Evolutionary conservation across 37 sponge, comb jelly and placozoan species (phyloP).

Genomic region (Axinella damicornis): DNA sequence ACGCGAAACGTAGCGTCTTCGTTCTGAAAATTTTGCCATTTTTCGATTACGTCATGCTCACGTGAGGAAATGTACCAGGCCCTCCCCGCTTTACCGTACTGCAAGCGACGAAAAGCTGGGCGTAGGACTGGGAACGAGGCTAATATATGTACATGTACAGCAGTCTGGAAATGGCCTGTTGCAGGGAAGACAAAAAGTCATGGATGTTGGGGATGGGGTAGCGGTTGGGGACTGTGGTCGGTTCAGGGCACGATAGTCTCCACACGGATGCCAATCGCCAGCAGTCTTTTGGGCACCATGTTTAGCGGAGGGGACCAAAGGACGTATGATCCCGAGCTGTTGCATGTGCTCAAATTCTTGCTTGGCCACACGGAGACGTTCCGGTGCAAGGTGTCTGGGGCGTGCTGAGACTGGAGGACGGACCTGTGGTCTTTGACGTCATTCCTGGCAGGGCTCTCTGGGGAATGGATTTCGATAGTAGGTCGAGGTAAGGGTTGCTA

Average conservation of each 20-base stretch:
- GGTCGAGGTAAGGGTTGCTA: conserved; percentile 14
- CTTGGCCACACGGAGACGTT: conserved; percentile 24
- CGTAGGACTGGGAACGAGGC: too few relatives aligned
- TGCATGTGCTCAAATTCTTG: conserved; percentile 58
- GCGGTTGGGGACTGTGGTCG: conserved; percentile 32
- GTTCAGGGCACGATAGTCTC: conserved; percentile 61
- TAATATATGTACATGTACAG: too few relatives aligned
- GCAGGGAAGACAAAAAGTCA: conserved; percentile 30
- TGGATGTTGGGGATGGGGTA: conserved; percentile 55
- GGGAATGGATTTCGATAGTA: not conserved
- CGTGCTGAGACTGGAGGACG: conserved; percentile 55
- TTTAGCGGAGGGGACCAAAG: conserved; percentile 61
- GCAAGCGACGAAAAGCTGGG: too few relatives aligned
- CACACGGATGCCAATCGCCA: conserved; percentile 70
- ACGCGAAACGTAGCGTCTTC: too few relatives aligned
- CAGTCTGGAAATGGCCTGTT: conserved; percentile 9
- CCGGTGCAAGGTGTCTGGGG: conserved; percentile 55
- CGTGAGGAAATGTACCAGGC: too few relatives aligned
- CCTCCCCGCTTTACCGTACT: too few relatives aligned
- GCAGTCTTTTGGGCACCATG: conserved; percentile 53
- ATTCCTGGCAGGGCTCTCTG: conserved; percentile 4
- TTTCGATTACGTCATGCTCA: too few relatives aligned
- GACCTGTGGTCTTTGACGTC: conserved; percentile 53
- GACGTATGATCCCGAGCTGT: conserved; percentile 54
- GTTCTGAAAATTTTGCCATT: too few relatives aligned